phyloP scores from a whole-genome alignment of 2,888 invertebrate species.

The Idaea straminata region DNA sequence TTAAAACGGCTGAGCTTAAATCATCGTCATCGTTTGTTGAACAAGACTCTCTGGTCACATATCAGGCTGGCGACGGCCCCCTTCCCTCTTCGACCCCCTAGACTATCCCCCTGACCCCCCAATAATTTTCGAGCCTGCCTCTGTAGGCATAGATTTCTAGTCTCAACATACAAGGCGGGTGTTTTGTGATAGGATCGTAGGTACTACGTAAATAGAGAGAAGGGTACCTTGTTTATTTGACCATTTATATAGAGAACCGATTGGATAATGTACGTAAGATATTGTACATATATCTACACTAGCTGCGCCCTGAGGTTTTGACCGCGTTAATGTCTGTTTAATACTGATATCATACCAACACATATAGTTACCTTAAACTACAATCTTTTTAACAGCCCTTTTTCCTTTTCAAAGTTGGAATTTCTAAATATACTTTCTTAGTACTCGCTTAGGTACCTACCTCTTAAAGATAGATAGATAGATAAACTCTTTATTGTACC shows the following conservation, averaged over 20 bases:
- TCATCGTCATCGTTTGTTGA: constrained; percentile 81
- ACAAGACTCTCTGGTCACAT: constrained; percentile 80
- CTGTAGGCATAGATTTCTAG: constrained; percentile 72
- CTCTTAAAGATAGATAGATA: too few relatives aligned
- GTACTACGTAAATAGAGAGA: constrained; percentile 53
- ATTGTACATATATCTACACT: too few relatives aligned
- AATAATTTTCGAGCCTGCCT: constrained; percentile 70
- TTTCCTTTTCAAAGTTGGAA: too few relatives aligned
- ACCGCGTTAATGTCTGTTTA: too few relatives aligned
- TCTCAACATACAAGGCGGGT: constrained; percentile 63
- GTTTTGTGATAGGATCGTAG: constrained; percentile 53
- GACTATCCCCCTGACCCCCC: constrained; percentile 37
- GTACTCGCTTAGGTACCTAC: constrained; percentile 5
- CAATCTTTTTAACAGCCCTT: too few relatives aligned
- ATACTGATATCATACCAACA: too few relatives aligned
- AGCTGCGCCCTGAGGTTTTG: too few relatives aligned
- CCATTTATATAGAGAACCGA: constrained; percentile 40
- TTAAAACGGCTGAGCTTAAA: constrained; percentile 79
- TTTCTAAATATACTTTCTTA: constrained; percentile 16
- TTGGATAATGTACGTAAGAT: constrained; percentile 22
- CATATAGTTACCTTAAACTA: too few relatives aligned
- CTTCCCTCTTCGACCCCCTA: constrained; percentile 28
- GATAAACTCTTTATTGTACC: too few relatives aligned
- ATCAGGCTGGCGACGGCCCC: constrained; percentile 66
- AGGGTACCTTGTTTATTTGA: constrained; percentile 46